Evolutionary conservation across 2,797 vertebrate species (phyloP), one percentile per base, ranked within the genome.

Genomic region (Psittacula echo): DNA sequence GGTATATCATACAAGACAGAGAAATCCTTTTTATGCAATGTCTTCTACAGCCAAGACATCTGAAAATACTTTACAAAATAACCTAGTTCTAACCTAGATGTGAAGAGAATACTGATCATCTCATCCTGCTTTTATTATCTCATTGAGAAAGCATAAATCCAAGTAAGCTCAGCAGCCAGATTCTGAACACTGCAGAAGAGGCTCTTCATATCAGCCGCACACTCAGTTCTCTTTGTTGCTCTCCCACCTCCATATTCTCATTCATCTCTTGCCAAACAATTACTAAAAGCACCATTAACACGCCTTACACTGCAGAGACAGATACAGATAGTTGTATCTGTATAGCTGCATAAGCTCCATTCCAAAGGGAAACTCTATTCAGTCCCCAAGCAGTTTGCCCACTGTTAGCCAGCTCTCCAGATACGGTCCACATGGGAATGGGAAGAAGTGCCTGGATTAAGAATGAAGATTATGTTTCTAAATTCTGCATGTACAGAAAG

Each of bases 31-130:
- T 93, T 96, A 96, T 92, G 86, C 73, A 73, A 80, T 54, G 83
- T 53, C 92, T 95, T 92, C 92, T 94, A 62, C 70, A 93, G 79
- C 89, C 79, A 84, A 85, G 91, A 88, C 92, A 93, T 86, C 85
- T 79, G 90, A 96, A 94, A 95, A 84, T 91, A 84, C 70, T 95
- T 92, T 73, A 94, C 42, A 86, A 92, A 96, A 96, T 92, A 96
- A 94, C 87, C 89, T 88, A 88, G 76, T 74, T 81, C 87, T 88
- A 95, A 91, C 76, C 87, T 82, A 88, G 70, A 95, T 72, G 77
- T 89, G 54, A 71, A 84, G 74, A 90, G 95, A 96, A 95, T 96
- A 95, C 92, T 90, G 94, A 96, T 96, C 67, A 65, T 65, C 92
- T 89, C 90, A 85, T 96, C 76, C 62, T 23, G 62, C 54, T 93